A percentile compares a stretch with the other conserved stretches of the same genome.
Evolutionary conservation across 2,113 vertebrate genomes (phyloP).

Genomic region (Apteryx mantelli): DNA sequence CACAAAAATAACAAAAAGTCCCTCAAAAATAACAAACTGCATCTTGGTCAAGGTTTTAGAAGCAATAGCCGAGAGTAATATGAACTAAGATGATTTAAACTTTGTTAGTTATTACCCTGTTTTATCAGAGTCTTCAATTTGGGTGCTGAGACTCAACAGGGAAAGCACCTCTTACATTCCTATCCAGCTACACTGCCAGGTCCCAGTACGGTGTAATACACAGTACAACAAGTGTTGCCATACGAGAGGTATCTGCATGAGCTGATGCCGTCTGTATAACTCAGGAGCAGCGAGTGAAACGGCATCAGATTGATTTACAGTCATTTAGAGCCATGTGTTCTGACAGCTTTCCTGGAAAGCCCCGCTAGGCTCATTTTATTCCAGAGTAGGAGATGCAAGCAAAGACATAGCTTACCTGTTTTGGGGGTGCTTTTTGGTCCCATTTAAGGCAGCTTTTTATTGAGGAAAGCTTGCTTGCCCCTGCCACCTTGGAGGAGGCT

Average conservation of each 20-base stretch:
- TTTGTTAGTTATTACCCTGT: not conserved
- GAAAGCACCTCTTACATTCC: not conserved
- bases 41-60: no score
- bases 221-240: not conserved
- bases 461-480: not conserved
- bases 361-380: not conserved
- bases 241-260: not conserved
- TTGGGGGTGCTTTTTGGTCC: not conserved
- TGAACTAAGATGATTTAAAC: not conserved
- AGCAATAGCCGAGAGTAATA: no score
- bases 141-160: not conserved
- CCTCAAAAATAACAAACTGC: not conserved
- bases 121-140: not conserved
- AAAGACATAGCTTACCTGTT: not conserved
- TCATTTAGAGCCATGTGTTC: not conserved
- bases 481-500: not conserved
- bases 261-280: not conserved
- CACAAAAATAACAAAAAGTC: not conserved
- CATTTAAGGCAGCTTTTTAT: not conserved
- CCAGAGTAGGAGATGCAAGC: not conserved
- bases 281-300: not conserved
- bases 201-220: not conserved
- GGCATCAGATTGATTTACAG: not conserved
- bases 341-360: not conserved
- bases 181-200: not conserved